phyloP scores from a whole-genome alignment of 2,888 invertebrate genomes.

The Drosophila paranaensis region DNA sequence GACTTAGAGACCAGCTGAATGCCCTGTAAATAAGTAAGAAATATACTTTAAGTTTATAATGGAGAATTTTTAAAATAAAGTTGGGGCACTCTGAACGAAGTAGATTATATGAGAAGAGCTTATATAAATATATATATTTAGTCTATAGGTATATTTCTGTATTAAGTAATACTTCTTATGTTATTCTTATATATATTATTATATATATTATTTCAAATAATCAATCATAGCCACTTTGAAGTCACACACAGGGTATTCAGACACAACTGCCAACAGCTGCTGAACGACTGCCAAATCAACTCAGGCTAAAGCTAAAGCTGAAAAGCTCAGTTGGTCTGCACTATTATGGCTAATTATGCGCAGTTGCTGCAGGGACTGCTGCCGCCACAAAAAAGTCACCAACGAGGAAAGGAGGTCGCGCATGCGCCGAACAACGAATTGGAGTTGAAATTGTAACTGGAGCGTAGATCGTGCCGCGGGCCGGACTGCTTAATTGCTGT shows the following conservation, averaged over 20 bases:
- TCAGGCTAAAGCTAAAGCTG: slow-evolving; percentile 22
- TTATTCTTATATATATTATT: too few species aligned
- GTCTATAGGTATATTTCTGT: too few species aligned
- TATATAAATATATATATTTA: too few species aligned
- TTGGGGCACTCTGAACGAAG: neutral
- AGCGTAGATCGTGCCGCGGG: slow-evolving; percentile 18
- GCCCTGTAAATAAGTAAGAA: neutral
- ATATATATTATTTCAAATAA: neutral
- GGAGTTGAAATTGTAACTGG: slow-evolving; percentile 35
- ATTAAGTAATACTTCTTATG: too few species aligned
- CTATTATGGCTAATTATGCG: slow-evolving; percentile 69
- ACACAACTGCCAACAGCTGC: slow-evolving; percentile 43
- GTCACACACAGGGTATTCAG: neutral
- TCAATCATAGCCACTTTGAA: neutral
- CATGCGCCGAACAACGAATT: slow-evolving; percentile 58
- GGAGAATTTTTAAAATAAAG: neutral
- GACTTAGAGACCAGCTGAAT: neutral
- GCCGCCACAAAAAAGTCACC: slow-evolving; percentile 13
- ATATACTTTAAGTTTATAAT: neutral
- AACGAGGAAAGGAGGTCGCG: slow-evolving; percentile 62
- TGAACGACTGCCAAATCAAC: slow-evolving; percentile 22
- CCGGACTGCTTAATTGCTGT: slow-evolving; percentile 62
- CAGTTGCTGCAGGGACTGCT: slow-evolving; percentile 33
- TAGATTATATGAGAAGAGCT: too few species aligned
- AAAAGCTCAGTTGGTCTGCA: slow-evolving; percentile 25